Conservation (phyloP, 2,113 vertebrate genomes). For the Echinops telfairi region DNA sequence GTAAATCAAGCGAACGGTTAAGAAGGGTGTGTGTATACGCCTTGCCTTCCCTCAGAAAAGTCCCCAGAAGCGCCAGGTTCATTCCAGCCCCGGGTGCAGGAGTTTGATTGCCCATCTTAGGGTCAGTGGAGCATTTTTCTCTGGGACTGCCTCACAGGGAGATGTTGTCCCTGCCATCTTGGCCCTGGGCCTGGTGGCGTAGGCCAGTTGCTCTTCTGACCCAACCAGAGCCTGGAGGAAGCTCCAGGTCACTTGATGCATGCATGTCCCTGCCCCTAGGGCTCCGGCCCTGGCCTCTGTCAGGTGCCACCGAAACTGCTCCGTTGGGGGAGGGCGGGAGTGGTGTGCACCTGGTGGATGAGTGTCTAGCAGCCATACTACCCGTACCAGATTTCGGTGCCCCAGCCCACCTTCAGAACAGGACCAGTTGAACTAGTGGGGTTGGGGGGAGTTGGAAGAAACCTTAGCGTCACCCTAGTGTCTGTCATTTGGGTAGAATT, state of each 20-base stretch:
- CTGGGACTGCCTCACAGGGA: constrained; percentile 39
- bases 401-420: neutral
- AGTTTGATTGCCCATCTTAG: neutral
- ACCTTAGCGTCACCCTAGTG: neutral
- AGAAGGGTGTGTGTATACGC: neutral
- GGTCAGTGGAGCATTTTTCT: constrained; percentile 56
- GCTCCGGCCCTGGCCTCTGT: neutral
- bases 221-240: neutral
- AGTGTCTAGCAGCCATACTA: neutral
- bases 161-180: constrained; percentile 41
- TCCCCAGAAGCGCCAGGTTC: neutral
- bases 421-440: neutral
- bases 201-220: neutral
- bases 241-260: neutral
- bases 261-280: neutral
- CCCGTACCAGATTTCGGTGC: neutral
- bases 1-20: neutral
- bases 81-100: neutral
- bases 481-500: neutral
- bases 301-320: neutral
- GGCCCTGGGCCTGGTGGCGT: constrained; percentile 59
- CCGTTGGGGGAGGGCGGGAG: neutral
- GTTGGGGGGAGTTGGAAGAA: neutral
- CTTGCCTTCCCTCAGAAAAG: neutral
- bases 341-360: neutral